Base-by-base conservation (phyloP, 1,140 invertebrate species). In the Oscheius sp. region DNA sequence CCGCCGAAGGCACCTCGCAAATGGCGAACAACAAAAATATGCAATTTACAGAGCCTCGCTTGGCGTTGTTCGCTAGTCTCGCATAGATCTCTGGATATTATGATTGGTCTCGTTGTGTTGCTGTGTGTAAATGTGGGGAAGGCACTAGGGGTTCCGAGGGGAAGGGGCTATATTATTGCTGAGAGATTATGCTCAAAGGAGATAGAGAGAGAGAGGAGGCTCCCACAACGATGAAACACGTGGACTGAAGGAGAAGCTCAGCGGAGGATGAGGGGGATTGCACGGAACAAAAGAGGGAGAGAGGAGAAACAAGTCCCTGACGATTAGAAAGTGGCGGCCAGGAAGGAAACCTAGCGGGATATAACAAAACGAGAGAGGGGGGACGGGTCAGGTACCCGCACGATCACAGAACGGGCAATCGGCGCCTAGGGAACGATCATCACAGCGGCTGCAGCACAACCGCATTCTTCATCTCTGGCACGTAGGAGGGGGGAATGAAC, bases 381-480 rank as follows among this genome's bases (percentile, higher is more conserved):
- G n/a, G 38, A 42, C 38, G n/a, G 38, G n/a, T 10, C 38, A 42
- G 10, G 10, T n/a, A 23, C 7, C 15, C 28, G 49, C 15, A 26
- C 15, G 7, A 55, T 55, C 49, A 55, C 49, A 55, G 49, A 20
- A 55, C 15, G 49, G 28, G 49, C 7, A 26, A 55, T 55, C 49
- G 49, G 4, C 28, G 49, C 49, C 49, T 38, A 42, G 23, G 38
- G 23, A 1, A 42, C 15, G 31, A 62, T 2, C 4, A 29, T 69
- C 80, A 83, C 55, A 83, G 64, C n/a, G 73, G 81, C 61, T 84
- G 82, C 28, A 82, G 70, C 20, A 83, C 69, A 23, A 83, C 81
- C 23, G 72, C 76, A 65, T 82, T 84, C 59, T 84, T 79, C 59
- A 77, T 68, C 15, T 82, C 81, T 18, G 78, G 74, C 34, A 78